phyloP scores from a whole-genome alignment of 2,888 invertebrate genomes.

The Heliconius erato region DNA sequence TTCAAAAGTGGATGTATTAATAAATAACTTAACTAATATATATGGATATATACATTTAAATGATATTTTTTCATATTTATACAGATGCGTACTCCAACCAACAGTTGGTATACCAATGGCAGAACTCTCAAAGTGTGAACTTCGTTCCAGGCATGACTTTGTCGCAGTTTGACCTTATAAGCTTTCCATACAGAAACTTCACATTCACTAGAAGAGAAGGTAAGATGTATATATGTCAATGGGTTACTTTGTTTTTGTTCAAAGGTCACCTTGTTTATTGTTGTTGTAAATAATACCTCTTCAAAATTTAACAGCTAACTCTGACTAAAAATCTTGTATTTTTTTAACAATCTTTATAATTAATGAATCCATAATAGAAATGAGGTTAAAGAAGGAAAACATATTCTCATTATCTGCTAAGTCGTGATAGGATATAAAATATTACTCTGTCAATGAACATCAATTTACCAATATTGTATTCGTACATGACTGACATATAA shows the following conservation, averaged over 20 bases:
- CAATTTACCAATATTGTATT: conserved; percentile 5
- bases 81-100: conserved; percentile 95
- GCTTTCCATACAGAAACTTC: conserved; percentile 93
- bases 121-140: conserved; percentile 92
- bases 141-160: conserved; percentile 96
- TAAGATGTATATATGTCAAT: conserved; percentile 58
- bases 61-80: conserved; percentile 40
- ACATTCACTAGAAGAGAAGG: conserved; percentile 93
- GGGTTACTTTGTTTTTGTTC: neutral
- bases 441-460: conserved; percentile 2
- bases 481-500: conserved; percentile 7
- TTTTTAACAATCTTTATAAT: neutral
- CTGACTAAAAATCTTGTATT: neutral
- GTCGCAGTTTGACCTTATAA: conserved; percentile 97
- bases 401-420: neutral
- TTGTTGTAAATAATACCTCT: neutral
- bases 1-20: too few relatives aligned
- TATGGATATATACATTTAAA: neutral
- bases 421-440: neutral
- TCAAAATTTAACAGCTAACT: neutral
- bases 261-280: neutral
- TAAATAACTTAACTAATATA: too few relatives aligned
- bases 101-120: conserved; percentile 95
- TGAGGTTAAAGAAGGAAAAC: neutral
- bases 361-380: neutral